phyloP scores from a whole-genome alignment of 2,113 vertebrate species.

The Plectropomus leopardus region DNA sequence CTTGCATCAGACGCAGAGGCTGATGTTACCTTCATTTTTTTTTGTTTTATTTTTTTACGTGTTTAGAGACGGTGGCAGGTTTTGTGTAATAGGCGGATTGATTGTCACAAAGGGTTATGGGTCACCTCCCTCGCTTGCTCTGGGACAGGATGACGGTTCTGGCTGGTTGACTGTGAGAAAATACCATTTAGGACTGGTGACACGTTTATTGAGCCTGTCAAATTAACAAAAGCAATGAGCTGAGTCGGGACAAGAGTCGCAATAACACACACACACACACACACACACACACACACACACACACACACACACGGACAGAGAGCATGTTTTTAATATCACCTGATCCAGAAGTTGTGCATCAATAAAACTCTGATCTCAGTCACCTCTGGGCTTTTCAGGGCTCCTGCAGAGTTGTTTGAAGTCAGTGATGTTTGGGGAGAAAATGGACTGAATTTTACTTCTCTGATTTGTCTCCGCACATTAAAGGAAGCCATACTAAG shows the following conservation, averaged over 20 bases:
- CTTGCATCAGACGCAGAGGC: constrained; percentile 2
- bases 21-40: background rate
- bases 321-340: constrained; percentile 34
- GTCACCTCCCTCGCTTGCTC: constrained; percentile 73
- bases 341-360: constrained; percentile 58
- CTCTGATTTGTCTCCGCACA: background rate
- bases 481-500: background rate
- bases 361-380: constrained; percentile 61
- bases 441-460: constrained; percentile 33
- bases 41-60: background rate
- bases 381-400: constrained; percentile 68
- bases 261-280: constrained; percentile 45
- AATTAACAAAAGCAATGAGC: constrained; percentile 82
- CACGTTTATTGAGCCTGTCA: constrained; percentile 84
- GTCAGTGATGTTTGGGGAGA: constrained; percentile 42
- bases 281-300: constrained; percentile 14
- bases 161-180: constrained; percentile 91
- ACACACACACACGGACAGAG: constrained; percentile 4
- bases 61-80: background rate
- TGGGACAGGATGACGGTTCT: constrained; percentile 89
- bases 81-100: constrained; percentile 55
- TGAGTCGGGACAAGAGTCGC: constrained; percentile 69
- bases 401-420: constrained; percentile 56
- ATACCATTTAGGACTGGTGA: constrained; percentile 87
- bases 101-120: constrained; percentile 66